Percentiles rank a stretch among this genome's conserved stretches.
Conservation (phyloP, 2,797 vertebrate species). For the Chaetophractus vellerosus region DNA sequence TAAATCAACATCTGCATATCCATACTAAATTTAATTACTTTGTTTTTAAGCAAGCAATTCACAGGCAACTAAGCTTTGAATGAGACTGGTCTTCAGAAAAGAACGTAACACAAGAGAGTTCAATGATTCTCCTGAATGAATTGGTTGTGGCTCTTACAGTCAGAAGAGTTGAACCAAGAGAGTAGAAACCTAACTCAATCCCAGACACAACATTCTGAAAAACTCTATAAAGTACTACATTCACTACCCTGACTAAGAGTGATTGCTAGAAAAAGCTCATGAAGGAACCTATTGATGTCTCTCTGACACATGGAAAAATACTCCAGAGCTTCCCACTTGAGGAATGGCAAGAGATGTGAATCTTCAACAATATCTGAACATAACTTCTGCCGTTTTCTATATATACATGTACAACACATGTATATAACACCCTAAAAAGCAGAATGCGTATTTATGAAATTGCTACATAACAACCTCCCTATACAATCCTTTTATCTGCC, state of each 20-base stretch:
- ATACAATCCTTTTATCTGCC: not conserved
- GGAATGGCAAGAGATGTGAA: not conserved
- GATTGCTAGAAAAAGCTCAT: not conserved
- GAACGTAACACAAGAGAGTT: not conserved
- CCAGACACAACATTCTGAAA: conserved; percentile 20
- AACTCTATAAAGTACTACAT: not conserved
- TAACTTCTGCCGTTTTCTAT: conserved; percentile 42
- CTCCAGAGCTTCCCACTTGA: not conserved
- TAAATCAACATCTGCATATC: not conserved
- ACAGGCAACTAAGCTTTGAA: conserved; percentile 4
- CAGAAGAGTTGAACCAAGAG: conserved; percentile 21
- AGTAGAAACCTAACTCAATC: not conserved
- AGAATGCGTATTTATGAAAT: not conserved
- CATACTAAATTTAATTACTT: not conserved
- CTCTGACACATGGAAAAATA: conserved; percentile 62
- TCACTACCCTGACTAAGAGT: not conserved
- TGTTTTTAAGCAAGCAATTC: not conserved
- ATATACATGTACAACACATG: not conserved
- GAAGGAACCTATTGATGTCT: conserved; percentile 70
- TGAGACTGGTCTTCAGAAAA: conserved; percentile 43
- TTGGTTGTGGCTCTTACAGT: not conserved
- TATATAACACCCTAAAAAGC: not conserved
- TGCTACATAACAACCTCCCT: not conserved
- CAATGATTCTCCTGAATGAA: conserved; percentile 34
- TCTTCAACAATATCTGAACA: not conserved